phyloP scores from a whole-genome alignment of 2,797 vertebrate genomes.

The Pseudopleuronectes americanus region DNA sequence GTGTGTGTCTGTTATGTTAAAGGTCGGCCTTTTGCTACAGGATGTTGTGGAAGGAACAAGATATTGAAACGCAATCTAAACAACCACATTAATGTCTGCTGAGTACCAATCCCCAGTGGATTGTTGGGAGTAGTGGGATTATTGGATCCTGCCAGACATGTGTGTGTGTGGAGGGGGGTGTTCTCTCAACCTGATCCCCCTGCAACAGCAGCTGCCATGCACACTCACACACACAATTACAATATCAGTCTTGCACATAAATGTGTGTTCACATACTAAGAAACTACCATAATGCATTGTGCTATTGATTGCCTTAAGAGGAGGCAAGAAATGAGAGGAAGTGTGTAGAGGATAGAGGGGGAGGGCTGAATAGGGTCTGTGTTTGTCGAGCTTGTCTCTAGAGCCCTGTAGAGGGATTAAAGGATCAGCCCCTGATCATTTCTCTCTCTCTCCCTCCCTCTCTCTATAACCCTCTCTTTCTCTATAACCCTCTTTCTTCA shows the following conservation, averaged over 20 bases:
- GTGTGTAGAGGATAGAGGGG: slow-evolving; percentile 50
- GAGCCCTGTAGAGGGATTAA: slow-evolving; percentile 78
- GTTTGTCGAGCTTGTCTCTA: slow-evolving; percentile 67
- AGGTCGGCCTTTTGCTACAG: slow-evolving; percentile 3
- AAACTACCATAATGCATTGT: slow-evolving; percentile 7
- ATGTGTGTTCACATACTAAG: slow-evolving; percentile 12
- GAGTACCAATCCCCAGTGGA: slow-evolving; percentile 59
- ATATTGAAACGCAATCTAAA: slow-evolving; percentile 42
- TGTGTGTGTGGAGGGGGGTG: slow-evolving; percentile 34
- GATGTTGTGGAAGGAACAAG: background rate
- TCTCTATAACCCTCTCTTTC: slow-evolving; percentile 1
- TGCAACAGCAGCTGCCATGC: slow-evolving; percentile 70
- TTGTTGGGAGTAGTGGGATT: slow-evolving; percentile 77
- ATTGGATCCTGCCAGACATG: slow-evolving; percentile 73
- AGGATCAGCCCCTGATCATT: slow-evolving; percentile 77
- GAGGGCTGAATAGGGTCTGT: slow-evolving; percentile 59
- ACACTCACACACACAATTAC: slow-evolving; percentile 31
- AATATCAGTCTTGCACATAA: background rate
- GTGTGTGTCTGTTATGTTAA: slow-evolving; percentile 13
- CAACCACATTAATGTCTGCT: slow-evolving; percentile 34
- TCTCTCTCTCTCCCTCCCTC: slow-evolving; percentile 31
- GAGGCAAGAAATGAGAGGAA: slow-evolving; percentile 35
- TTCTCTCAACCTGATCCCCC: slow-evolving; percentile 65
- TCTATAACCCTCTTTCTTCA: slow-evolving; percentile 20
- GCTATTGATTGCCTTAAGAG: slow-evolving; percentile 19